Base-by-base conservation (phyloP, 1,140 invertebrate species). In the Drosophila teissieri region DNA sequence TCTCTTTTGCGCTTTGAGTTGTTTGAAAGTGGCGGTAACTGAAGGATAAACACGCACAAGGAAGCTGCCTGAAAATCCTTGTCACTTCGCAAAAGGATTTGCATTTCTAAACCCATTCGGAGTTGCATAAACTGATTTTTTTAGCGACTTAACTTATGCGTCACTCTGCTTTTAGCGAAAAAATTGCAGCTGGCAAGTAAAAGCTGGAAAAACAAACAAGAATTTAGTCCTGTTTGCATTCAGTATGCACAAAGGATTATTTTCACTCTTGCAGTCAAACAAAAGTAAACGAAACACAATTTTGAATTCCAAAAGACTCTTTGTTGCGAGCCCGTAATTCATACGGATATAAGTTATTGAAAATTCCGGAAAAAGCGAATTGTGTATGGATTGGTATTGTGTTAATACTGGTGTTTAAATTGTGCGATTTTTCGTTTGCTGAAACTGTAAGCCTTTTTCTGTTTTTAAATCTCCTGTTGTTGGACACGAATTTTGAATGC, bases 41-140 rank as follows among this genome's bases (percentile, higher is more conserved):
- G 24, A 14, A 15, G 17, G 24, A 19, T 36, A 45, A 45, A 55
- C 39, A 36, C 19, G 36, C 39, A 22, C 31, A 37, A 19, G n/a
- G 34, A 11, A 19, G 63, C 62, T 48, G 36, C 24, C 8, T 14
- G 19, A 70, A 72, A 67, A 36, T 52, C 46, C 37, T 53, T 67
- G 36, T 11, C 14, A 12, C 63, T 49, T 40, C 17, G 44, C 44
- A 36, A 57, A 72, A 19, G 68, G 68, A 72, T 70, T 72, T 57
- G 49, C 64, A 57, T 72, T 57, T 48, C 19, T 49, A 72, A 70
- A 44, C 70, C 65, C 44, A 49, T 70, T 68, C 70, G 52, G 14
- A 72, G 51, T 57, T 72, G 52, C 68, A 57, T 48, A 45, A 70
- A 57, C 40, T 48, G 49, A 51, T 70, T 70, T 70, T 68, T 69